Evolutionary conservation across 2,888 invertebrate genomes (phyloP).

Genomic region (Blomia tropicalis): DNA sequence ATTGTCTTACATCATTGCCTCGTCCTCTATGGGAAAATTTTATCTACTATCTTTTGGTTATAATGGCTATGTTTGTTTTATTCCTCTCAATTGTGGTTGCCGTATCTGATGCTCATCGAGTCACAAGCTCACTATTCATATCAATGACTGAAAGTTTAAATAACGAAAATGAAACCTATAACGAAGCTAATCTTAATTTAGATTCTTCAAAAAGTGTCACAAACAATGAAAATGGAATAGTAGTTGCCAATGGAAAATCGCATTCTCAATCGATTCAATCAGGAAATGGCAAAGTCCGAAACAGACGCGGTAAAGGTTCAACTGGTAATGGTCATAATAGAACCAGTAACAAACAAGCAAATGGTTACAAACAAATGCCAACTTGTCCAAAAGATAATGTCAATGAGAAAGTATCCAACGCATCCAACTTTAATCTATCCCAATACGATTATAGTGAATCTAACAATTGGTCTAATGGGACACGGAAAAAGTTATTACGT

Average conservation of each 20-base stretch:
- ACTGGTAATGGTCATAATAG: constrained; percentile 18
- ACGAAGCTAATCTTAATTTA: background rate
- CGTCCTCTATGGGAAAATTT: constrained; percentile 60
- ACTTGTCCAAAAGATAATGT: background rate
- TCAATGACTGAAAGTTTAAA: background rate
- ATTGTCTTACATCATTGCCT: constrained; percentile 51
- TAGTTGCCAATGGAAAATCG: too few species aligned
- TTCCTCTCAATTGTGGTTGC: constrained; percentile 50
- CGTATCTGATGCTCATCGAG: constrained; percentile 52
- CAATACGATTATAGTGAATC: background rate
- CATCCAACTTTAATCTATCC: background rate
- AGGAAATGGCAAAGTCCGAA: constrained; percentile 1
- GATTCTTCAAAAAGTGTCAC: too few species aligned
- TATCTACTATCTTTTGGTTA: constrained; percentile 48
- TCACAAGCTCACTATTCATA: constrained; percentile 35
- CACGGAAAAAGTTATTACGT: background rate
- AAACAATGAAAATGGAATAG: too few species aligned
- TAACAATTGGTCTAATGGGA: background rate
- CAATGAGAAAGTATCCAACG: background rate
- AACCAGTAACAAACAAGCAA: constrained; percentile 11
- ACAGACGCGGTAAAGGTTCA: constrained; percentile 16
- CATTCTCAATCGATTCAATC: background rate
- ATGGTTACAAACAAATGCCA: constrained; percentile 1
- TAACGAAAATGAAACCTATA: background rate
- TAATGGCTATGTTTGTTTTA: constrained; percentile 47